Percentiles rank a stretch among this genome's conserved stretches.
phyloP scores from a whole-genome alignment of 1,140 invertebrate genomes.

The Cyphomyrmex costatus region DNA sequence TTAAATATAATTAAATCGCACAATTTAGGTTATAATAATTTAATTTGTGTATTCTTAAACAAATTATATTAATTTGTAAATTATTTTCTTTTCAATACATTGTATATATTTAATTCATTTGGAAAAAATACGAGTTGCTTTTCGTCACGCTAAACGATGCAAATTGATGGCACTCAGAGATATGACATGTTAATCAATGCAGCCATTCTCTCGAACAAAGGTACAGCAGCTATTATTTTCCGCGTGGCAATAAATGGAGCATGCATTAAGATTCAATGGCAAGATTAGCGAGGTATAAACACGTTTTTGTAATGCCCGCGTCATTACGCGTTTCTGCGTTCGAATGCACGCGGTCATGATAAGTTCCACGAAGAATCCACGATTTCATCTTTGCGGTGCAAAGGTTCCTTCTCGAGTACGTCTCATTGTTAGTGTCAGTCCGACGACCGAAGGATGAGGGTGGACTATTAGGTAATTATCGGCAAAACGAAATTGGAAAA shows the following conservation, averaged over 20 bases:
- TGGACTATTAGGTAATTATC: slow-evolving; percentile 81
- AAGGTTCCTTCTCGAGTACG: neutral
- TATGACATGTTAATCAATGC: neutral
- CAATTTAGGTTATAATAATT: neutral
- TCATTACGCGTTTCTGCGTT: neutral
- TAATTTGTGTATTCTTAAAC: neutral
- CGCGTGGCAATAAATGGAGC: neutral
- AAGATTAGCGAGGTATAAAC: slow-evolving; percentile 45
- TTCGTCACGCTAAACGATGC: neutral
- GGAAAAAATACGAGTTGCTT: neutral
- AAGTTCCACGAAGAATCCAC: slow-evolving; percentile 57
- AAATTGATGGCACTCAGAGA: neutral
- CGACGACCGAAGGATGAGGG: slow-evolving; percentile 76
- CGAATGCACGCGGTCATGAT: slow-evolving; percentile 12
- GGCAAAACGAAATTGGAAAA: slow-evolving; percentile 79
- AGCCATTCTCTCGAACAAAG: slow-evolving; percentile 6
- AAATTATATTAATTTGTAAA: neutral
- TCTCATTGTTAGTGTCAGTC: slow-evolving; percentile 59
- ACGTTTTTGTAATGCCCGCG: slow-evolving; percentile 18
- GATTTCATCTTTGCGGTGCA: neutral
- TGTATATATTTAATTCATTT: neutral
- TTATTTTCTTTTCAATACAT: neutral
- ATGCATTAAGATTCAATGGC: neutral
- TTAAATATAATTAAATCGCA: slow-evolving; percentile 28
- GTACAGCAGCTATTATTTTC: neutral